A percentile compares a stretch with the other conserved stretches of the same genome.
Evolutionary conservation across 1,140 invertebrate genomes (phyloP).

Genomic region (Protaetia brevitarsis): DNA sequence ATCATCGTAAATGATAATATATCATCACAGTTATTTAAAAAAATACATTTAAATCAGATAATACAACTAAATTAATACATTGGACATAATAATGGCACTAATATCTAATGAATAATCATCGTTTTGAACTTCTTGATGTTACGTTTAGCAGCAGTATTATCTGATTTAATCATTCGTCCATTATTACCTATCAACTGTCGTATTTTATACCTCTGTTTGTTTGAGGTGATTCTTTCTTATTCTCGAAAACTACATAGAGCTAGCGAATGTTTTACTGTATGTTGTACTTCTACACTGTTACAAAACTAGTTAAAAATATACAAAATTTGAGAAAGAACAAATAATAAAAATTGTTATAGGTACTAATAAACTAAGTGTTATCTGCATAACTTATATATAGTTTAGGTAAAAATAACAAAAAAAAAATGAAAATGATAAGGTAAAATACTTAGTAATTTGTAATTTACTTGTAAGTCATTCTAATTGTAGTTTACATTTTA

Average conservation of each 20-base stretch:
- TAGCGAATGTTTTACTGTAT: slow-evolving; percentile 19
- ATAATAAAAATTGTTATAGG: slow-evolving; percentile 16
- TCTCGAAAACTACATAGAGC: no score
- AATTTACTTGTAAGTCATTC: slow-evolving; percentile 8
- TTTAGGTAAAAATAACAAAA: neutral
- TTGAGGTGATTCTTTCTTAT: neutral
- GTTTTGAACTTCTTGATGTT: no score
- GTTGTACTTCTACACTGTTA: slow-evolving; percentile 1
- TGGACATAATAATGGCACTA: neutral
- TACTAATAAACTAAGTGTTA: slow-evolving; percentile 22
- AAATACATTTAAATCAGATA: neutral
- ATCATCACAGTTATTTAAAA: no score
- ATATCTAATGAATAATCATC: no score
- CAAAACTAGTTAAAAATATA: slow-evolving; percentile 5
- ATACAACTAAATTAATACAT: neutral
- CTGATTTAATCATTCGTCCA: no score
- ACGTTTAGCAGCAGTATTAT: no score
- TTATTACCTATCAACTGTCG: no score
- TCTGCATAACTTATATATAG: neutral
- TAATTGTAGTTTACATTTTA: slow-evolving; percentile 9
- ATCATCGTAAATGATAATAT: neutral
- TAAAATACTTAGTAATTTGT: slow-evolving; percentile 10
- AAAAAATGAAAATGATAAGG: neutral
- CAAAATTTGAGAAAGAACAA: slow-evolving; percentile 10
- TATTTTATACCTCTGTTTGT: slow-evolving; percentile 14